These are phyloP conservation scores for Drymonia ruficornis DNA, from an alignment of 2,888 invertebrate genomes.

Conservation along the genomic window DNA sequence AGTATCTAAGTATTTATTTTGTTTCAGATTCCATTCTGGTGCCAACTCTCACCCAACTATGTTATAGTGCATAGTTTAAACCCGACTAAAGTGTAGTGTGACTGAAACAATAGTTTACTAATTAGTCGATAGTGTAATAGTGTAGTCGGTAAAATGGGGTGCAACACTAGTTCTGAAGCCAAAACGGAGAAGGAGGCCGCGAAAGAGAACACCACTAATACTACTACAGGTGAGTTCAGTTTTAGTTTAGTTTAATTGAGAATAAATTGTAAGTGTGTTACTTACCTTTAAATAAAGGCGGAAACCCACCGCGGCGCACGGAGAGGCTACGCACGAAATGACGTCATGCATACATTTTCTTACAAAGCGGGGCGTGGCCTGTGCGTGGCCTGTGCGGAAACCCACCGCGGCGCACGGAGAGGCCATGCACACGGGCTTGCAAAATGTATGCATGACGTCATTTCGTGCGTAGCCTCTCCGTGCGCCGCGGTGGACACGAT, in stretches of 20 bases:
- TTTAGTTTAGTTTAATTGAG: background rate
- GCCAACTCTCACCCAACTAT: constrained; percentile 33
- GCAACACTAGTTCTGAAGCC: constrained; percentile 68
- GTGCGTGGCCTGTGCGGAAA: no score
- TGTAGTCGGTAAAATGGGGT: constrained; percentile 55
- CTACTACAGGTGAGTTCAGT: constrained; percentile 44
- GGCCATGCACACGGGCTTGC: no score
- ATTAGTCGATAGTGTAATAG: constrained; percentile 30
- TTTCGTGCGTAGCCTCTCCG: no score
- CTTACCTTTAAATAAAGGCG: no score
- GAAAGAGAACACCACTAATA: constrained; percentile 44
- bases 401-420: no score
- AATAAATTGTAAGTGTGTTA: no score
- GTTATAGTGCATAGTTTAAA: constrained; percentile 39
- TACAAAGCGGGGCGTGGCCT: no score
- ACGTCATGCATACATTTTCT: no score
- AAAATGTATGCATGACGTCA: no score
- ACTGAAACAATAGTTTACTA: constrained; percentile 20
- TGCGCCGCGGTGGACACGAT: no score
- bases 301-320: no score
- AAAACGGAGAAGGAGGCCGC: constrained; percentile 52
- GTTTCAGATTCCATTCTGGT: constrained; percentile 46
- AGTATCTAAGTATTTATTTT: constrained; percentile 21
- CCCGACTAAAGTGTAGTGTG: constrained; percentile 25
- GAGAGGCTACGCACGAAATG: no score